phyloP scores from a whole-genome alignment of 2,888 invertebrate species.

The Tholera decimalis region DNA sequence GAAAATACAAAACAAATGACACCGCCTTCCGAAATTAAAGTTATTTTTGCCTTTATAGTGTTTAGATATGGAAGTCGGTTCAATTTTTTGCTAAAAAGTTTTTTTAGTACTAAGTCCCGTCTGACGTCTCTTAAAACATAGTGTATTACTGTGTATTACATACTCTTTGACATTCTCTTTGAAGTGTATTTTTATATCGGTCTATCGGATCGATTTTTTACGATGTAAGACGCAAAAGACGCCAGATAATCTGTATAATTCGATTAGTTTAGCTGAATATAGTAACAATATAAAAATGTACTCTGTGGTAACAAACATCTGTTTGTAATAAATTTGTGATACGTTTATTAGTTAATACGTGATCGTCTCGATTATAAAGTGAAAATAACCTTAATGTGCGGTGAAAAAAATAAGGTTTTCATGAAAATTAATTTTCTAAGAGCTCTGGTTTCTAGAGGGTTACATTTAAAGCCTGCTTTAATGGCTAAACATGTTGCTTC shows the following conservation, averaged over 20 bases:
- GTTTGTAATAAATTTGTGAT: not conserved
- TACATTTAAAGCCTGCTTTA: slow-evolving; percentile 62
- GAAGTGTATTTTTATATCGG: no score
- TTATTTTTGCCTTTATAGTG: no score
- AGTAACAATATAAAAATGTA: no score
- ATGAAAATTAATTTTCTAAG: slow-evolving; percentile 57
- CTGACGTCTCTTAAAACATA: no score
- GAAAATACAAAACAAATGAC: no score
- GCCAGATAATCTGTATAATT: slow-evolving; percentile 1
- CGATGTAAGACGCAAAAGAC: not conserved
- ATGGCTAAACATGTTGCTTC: slow-evolving; percentile 69
- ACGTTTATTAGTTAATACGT: not conserved
- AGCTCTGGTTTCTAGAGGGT: slow-evolving; percentile 32
- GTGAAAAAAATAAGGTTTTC: not conserved
- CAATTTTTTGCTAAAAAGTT: no score
- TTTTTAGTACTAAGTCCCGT: no score
- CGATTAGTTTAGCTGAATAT: not conserved
- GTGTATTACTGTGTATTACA: no score
- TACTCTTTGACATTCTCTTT: no score
- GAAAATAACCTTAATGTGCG: not conserved
- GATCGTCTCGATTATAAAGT: not conserved
- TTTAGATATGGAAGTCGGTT: no score
- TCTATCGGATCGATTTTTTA: not conserved
- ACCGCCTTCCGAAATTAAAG: no score
- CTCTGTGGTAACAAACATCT: no score